Conservation (phyloP, 2,888 invertebrate species). For the Temnothorax ravouxi region DNA sequence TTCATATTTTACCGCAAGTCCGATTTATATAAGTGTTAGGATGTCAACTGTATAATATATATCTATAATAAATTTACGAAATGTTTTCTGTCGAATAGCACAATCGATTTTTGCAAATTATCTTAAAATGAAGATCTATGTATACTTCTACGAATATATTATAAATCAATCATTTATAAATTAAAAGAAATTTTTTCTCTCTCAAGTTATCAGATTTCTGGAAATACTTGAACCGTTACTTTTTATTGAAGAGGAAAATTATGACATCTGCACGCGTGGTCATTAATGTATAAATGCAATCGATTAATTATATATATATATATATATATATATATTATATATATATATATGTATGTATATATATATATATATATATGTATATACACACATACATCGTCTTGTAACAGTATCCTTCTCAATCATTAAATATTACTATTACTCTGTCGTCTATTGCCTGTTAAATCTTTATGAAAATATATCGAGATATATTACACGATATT, state of each 20-base stretch:
- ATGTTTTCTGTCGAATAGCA: not conserved
- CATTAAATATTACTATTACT: conserved; percentile 25
- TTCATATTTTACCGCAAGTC: conserved; percentile 1
- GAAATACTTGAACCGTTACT: not conserved
- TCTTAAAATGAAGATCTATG: not conserved
- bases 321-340: not conserved
- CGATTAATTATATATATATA: not conserved
- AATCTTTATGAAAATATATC: conserved; percentile 32
- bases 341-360: too few species aligned
- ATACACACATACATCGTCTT: not conserved
- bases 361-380: not conserved
- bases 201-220: not conserved
- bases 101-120: not conserved
- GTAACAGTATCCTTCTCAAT: not conserved
- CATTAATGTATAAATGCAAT: conserved; percentile 13
- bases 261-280: not conserved
- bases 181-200: not conserved
- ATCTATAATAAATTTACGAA: not conserved
- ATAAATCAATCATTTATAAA: not conserved
- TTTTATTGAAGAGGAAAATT: not conserved
- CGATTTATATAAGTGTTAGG: not conserved
- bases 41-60: not conserved
- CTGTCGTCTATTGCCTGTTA: not conserved
- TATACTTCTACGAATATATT: not conserved
- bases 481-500: not conserved